These are phyloP conservation scores for Morus bassanus DNA, from an alignment of 2,797 vertebrate species.

Conservation along the genomic window DNA sequence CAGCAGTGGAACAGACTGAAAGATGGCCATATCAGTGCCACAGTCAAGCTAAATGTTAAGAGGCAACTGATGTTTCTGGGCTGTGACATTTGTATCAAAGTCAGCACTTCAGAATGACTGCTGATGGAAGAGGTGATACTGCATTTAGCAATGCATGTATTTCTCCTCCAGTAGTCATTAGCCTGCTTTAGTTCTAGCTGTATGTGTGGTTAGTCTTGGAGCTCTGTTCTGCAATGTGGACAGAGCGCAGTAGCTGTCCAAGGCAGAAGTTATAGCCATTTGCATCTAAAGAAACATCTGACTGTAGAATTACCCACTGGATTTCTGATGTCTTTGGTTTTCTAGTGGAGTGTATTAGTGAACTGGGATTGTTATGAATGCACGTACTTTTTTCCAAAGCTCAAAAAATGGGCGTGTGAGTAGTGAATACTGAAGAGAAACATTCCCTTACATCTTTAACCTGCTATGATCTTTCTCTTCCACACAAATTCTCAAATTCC, in stretches of 20 bases:
- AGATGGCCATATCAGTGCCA: neutral
- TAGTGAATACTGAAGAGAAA: neutral
- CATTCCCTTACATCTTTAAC: neutral
- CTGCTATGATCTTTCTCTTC: neutral
- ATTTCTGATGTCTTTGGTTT: neutral
- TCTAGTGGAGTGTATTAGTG: neutral
- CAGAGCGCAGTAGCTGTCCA: neutral
- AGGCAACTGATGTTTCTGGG: neutral
- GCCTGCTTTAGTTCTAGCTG: neutral
- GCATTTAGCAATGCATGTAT: neutral
- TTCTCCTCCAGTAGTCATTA: neutral
- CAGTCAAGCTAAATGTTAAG: neutral
- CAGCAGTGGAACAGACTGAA: neutral
- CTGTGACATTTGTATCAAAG: neutral
- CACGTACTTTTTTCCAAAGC: neutral
- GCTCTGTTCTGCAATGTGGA: neutral
- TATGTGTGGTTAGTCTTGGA: rapidly evolving
- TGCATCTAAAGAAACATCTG: neutral
- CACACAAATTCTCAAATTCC: neutral
- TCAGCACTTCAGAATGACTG: neutral
- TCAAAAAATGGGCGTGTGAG: neutral
- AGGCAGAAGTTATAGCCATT: neutral
- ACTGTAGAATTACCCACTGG: neutral
- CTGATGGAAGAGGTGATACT: neutral
- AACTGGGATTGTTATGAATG: neutral